phyloP scores from a whole-genome alignment of 1,140 invertebrate species.

The Microplitis mediator region DNA sequence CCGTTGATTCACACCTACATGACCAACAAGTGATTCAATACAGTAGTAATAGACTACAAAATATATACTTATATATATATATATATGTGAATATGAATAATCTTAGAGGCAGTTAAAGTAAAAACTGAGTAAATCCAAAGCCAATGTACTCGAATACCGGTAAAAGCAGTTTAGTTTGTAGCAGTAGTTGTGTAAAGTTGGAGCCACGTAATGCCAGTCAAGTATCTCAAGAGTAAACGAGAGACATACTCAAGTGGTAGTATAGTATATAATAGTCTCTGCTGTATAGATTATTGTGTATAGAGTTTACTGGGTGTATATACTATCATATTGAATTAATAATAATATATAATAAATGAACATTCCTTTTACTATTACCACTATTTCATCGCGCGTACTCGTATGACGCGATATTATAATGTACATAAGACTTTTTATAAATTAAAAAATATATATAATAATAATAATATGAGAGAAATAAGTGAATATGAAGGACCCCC shows the following conservation, averaged over 20 bases:
- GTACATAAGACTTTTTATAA: too few species aligned
- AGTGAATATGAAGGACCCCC: slow-evolving; percentile 46
- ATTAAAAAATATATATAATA: too few species aligned
- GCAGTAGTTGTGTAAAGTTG: slow-evolving; percentile 32
- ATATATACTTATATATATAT: too few species aligned
- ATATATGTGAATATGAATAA: background rate
- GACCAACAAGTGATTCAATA: background rate
- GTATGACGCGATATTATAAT: slow-evolving; percentile 63
- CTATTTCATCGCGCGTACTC: slow-evolving; percentile 60
- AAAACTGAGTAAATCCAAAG: slow-evolving; percentile 25
- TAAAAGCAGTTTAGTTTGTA: slow-evolving; percentile 42
- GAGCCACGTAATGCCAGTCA: slow-evolving; percentile 17
- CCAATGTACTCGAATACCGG: slow-evolving; percentile 46
- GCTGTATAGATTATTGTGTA: too few species aligned
- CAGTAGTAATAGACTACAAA: background rate
- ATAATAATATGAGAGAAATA: too few species aligned
- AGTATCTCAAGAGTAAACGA: slow-evolving; percentile 8
- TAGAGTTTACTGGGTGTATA: slow-evolving; percentile 25
- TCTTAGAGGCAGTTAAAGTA: slow-evolving; percentile 12
- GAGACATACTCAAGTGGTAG: slow-evolving; percentile 14
- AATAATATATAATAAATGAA: slow-evolving; percentile 38
- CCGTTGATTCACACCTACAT: slow-evolving; percentile 12
- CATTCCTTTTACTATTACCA: slow-evolving; percentile 60
- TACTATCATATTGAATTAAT: too few species aligned
- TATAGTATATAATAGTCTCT: too few species aligned